These are phyloP conservation scores for Catamblyrhynchus diadema DNA, from an alignment of 2,797 vertebrate genomes.

Conservation along the genomic window DNA sequence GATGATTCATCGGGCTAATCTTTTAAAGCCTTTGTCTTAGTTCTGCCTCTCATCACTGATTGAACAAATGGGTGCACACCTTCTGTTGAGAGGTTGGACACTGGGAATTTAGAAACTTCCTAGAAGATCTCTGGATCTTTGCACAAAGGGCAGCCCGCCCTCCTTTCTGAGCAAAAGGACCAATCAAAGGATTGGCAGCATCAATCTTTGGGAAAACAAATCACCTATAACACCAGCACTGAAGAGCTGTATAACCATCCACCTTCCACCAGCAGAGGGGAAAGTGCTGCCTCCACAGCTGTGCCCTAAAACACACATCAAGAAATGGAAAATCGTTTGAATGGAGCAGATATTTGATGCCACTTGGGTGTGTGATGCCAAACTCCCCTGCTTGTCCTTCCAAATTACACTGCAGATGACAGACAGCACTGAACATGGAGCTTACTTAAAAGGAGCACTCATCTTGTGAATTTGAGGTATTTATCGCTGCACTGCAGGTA, in stretches of 20 bases:
- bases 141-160: neutral
- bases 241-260: neutral
- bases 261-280: neutral
- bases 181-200: neutral
- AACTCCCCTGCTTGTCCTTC: neutral
- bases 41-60: neutral
- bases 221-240: neutral
- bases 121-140: neutral
- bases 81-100: neutral
- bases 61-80: neutral
- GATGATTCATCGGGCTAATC: neutral
- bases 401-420: neutral
- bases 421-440: neutral
- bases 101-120: neutral
- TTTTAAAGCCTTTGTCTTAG: neutral
- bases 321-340: neutral
- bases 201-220: neutral
- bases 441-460: neutral
- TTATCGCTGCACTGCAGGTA: neutral
- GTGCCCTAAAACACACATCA: neutral
- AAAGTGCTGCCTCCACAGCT: neutral
- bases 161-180: conserved; percentile 17
- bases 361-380: neutral
- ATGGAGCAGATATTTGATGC: neutral
- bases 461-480: neutral